These are phyloP conservation scores for Abrostola triplasia DNA, from an alignment of 2,888 invertebrate species.

Conservation along the genomic window DNA sequence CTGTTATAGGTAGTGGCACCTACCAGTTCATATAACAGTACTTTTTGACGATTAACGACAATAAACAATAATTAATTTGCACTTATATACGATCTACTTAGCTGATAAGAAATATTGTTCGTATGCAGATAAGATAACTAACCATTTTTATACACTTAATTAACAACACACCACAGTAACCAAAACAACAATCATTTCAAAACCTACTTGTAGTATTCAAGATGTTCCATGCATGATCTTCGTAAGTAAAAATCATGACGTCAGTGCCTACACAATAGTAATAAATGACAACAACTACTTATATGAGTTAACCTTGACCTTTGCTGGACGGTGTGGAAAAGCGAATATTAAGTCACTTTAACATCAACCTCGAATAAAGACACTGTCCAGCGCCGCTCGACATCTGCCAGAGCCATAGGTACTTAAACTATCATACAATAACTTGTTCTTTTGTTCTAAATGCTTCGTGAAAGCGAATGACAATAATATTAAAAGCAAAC, in stretches of 20 bases:
- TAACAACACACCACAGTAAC: no score
- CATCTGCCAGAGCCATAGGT: neutral
- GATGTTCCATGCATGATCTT: neutral
- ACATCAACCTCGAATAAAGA: no score
- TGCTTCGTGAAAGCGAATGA: neutral
- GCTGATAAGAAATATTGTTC: neutral
- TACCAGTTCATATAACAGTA: no score
- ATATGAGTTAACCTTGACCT: slow-evolving; percentile 26
- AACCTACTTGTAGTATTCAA: neutral
- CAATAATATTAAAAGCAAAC: neutral
- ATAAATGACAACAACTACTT: slow-evolving; percentile 24
- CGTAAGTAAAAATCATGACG: neutral
- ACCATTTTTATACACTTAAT: neutral
- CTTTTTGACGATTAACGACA: no score
- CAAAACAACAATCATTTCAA: no score
- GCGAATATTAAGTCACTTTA: slow-evolving; percentile 6
- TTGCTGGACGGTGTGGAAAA: slow-evolving; percentile 2
- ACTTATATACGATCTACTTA: neutral
- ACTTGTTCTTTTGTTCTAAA: neutral
- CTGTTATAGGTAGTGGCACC: no score
- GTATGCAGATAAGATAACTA: neutral
- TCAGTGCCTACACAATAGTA: neutral
- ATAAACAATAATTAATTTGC: neutral
- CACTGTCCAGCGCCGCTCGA: no score
- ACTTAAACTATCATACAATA: neutral